Percentiles rank a stretch among this genome's conserved stretches.
These are phyloP conservation scores for Blennius ocellaris DNA, from an alignment of 2,113 vertebrate genomes.

Conservation along the genomic window DNA sequence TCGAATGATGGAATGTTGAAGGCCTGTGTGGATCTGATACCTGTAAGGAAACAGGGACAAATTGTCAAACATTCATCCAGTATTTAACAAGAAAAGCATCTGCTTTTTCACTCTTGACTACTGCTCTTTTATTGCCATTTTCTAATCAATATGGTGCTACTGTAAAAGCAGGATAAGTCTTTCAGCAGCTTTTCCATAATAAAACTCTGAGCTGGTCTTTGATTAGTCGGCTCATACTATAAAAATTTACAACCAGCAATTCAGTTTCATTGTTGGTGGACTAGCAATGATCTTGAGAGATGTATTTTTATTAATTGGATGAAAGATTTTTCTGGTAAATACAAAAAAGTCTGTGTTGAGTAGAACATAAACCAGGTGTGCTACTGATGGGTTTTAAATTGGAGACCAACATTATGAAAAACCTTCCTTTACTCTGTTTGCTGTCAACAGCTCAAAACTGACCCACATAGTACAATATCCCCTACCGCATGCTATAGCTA, in stretches of 20 bases:
- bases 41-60: conserved; percentile 72
- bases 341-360: neutral
- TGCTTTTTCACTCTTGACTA: no score
- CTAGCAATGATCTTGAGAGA: neutral
- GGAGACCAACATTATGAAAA: conserved; percentile 1
- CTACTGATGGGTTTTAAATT: neutral
- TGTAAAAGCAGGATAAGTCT: neutral
- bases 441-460: neutral
- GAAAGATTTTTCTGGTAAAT: neutral
- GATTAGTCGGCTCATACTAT: neutral
- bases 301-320: neutral
- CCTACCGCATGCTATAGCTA: conserved; percentile 12
- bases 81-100: no score
- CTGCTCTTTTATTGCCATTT: neutral
- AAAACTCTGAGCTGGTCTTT: neutral
- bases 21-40: conserved; percentile 98
- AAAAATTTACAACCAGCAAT: no score
- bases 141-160: neutral
- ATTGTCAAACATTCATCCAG: no score
- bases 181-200: neutral
- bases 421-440: conserved; percentile 1
- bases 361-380: neutral
- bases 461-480: neutral
- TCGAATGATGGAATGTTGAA: conserved; percentile 96
- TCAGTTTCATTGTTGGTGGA: no score